A percentile compares a stretch with the other conserved stretches of the same genome.
Conservation (phyloP, 2,797 vertebrate genomes). For the Argyrosomus regius region DNA sequence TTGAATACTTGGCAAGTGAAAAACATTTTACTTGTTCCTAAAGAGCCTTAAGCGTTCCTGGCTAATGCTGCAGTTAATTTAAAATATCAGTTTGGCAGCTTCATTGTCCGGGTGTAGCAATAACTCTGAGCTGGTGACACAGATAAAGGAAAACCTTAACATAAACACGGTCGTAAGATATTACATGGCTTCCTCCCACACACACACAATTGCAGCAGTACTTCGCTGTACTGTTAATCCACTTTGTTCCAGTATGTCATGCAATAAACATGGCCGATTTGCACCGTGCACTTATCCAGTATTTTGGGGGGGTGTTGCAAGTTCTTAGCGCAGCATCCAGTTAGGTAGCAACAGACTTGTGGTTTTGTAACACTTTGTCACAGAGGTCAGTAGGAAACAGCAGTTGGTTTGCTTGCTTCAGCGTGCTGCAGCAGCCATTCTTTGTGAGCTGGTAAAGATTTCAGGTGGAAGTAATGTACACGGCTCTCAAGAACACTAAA, state of each 20-base stretch:
- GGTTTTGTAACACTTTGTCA: conserved; percentile 14
- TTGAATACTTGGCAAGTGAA: conserved; percentile 15
- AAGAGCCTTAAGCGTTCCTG: conserved; percentile 6
- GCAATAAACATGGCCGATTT: conserved; percentile 14
- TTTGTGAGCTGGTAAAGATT: conserved; percentile 5
- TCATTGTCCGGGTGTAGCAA: conserved; percentile 18
- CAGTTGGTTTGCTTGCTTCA: not conserved
- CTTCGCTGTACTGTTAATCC: conserved; percentile 16
- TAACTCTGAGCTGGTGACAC: conserved; percentile 8
- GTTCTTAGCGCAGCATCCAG: not conserved
- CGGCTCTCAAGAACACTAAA: not conserved
- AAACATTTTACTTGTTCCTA: conserved; percentile 25
- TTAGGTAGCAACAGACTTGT: conserved; percentile 15
- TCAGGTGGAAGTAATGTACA: conserved; percentile 12
- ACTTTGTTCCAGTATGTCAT: conserved; percentile 19
- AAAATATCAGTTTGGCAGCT: conserved; percentile 30
- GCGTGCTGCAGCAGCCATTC: not conserved
- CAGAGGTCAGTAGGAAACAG: conserved; percentile 1
- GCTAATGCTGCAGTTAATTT: conserved; percentile 18
- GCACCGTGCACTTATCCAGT: not conserved
- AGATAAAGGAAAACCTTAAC: conserved; percentile 29
- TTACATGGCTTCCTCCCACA: conserved; percentile 9
- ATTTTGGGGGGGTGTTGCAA: not conserved
- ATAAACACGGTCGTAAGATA: not conserved
- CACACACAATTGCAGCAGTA: not conserved